Percentiles rank a stretch among this genome's conserved stretches.
Conservation (phyloP, 2,797 vertebrate genomes). For the Galaxias olidus region DNA sequence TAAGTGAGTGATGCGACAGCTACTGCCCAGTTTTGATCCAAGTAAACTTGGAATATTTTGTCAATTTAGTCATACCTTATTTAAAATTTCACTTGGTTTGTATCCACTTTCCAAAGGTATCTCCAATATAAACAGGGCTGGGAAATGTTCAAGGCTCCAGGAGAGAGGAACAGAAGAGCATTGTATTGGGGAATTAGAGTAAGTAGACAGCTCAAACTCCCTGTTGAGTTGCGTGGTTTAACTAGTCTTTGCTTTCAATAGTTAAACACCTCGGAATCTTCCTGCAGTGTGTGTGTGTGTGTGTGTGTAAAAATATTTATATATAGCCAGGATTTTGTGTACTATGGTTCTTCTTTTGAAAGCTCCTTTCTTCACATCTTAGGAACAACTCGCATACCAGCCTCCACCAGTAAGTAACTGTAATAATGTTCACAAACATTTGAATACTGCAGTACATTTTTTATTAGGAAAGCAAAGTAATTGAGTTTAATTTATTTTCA, state of each 20-base stretch:
- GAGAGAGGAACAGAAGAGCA: constrained; percentile 67
- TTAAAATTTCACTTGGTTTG: no score
- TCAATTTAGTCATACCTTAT: no score
- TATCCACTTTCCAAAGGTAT: constrained; percentile 63
- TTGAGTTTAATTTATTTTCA: background rate
- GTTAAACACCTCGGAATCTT: no score
- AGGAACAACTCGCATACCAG: constrained; percentile 75
- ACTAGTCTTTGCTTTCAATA: no score
- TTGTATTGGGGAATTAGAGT: constrained; percentile 76
- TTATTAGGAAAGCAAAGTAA: background rate
- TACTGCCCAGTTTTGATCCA: no score
- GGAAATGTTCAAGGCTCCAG: constrained; percentile 74
- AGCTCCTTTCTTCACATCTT: constrained; percentile 18
- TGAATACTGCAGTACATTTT: background rate
- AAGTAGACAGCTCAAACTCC: background rate
- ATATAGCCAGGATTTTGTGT: no score
- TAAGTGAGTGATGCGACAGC: constrained; percentile 58
- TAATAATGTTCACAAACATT: background rate
- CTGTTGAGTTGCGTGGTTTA: no score
- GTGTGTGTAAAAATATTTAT: no score
- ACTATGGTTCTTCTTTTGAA: background rate
- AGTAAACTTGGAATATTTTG: no score
- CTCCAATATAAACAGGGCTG: constrained; percentile 80
- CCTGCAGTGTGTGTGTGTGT: no score
- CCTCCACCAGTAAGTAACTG: constrained; percentile 67